Evolutionary conservation across 2,888 invertebrate genomes (phyloP), one percentile per base, ranked within the genome.

Genomic region (Drosophila kambysellisi): DNA sequence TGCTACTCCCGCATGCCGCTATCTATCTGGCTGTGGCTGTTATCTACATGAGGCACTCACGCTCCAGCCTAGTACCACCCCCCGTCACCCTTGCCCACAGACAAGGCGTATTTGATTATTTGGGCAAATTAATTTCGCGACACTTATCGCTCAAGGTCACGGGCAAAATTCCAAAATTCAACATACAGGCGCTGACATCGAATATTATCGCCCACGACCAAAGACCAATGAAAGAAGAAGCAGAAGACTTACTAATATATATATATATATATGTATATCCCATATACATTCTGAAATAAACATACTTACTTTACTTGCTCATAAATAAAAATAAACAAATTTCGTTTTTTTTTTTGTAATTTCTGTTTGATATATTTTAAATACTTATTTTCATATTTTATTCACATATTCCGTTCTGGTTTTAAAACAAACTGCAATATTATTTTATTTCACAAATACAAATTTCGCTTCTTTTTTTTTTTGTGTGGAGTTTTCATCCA

Each of bases 101-200:
- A 46, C 53, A 65, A 39, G 67, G 69, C 71, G 74, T 81, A 82
- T 88, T 81, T 89, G 78, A 86, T 86, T 88, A 86, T 86, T 86
- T 86, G 71, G 86, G 76, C 88, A 83, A 89, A 89, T 88, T 88
- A 79, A 81, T 89, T 88, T 89, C 65, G 83, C 83, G 78, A 88
- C 78, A 83, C 83, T 88, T 91, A 91, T 91, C 91, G 90, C 78
- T 89, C 91, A 91, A 91, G 91, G 91, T 91, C 91, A 91, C 89
- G 86, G 90, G 83, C 91, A 81, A 88, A 91, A 88, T 90, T 83
- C 80, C 76, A 83, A 82, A 81, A 79, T 20, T 17, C 48, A 73
- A 77, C 73, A 77, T 64, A 66, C 79, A 80, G 76, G 69, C 87
- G 76, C 70, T 82, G 90, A 86, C 90, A 87, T 90, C 88, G 87